Percentiles rank a stretch among this genome's conserved stretches.
phyloP scores from a whole-genome alignment of 2,888 invertebrate species.

The Ichneumon xanthorius region DNA sequence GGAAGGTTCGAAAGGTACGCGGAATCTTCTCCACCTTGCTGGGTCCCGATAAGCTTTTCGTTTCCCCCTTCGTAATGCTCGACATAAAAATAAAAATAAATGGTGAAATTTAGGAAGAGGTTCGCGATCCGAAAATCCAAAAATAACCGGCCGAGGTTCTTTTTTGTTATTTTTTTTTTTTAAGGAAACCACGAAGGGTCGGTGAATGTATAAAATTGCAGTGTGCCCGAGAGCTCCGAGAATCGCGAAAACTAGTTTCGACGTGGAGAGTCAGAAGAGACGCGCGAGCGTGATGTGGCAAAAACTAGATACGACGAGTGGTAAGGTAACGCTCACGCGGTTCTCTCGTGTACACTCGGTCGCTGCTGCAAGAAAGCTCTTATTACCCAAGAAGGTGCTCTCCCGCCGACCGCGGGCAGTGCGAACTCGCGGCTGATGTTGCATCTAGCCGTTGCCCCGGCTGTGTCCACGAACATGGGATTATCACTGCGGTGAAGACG shows the following conservation, averaged over 20 bases:
- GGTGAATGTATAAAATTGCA: slow-evolving; percentile 10
- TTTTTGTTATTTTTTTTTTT: neutral
- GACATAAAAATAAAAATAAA: slow-evolving; percentile 25
- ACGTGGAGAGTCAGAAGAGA: slow-evolving; percentile 22
- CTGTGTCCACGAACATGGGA: slow-evolving; percentile 36
- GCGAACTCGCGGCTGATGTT: slow-evolving; percentile 14
- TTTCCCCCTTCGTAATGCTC: slow-evolving; percentile 10
- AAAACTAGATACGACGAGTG: slow-evolving; percentile 63
- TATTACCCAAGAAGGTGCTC: slow-evolving; percentile 61
- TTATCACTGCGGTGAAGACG: slow-evolving; percentile 29
- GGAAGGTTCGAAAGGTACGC: neutral
- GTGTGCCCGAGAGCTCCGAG: slow-evolving; percentile 45
- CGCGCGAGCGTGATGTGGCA: slow-evolving; percentile 38
- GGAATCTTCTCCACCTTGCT: neutral
- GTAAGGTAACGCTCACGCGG: slow-evolving; percentile 49
- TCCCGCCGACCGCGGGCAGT: slow-evolving; percentile 31
- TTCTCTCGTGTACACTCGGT: slow-evolving; percentile 24
- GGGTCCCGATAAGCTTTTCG: neutral
- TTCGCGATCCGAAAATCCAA: neutral
- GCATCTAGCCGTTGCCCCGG: slow-evolving; percentile 24
- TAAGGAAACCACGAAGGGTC: neutral
- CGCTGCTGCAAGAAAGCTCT: slow-evolving; percentile 48
- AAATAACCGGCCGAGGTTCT: neutral
- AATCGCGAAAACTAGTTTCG: slow-evolving; percentile 64
- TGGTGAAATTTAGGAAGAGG: neutral